These are phyloP conservation scores for Epizoanthus scotinus DNA, from an alignment of 92 coral and sea anemone genomes.

Conservation along the genomic window DNA sequence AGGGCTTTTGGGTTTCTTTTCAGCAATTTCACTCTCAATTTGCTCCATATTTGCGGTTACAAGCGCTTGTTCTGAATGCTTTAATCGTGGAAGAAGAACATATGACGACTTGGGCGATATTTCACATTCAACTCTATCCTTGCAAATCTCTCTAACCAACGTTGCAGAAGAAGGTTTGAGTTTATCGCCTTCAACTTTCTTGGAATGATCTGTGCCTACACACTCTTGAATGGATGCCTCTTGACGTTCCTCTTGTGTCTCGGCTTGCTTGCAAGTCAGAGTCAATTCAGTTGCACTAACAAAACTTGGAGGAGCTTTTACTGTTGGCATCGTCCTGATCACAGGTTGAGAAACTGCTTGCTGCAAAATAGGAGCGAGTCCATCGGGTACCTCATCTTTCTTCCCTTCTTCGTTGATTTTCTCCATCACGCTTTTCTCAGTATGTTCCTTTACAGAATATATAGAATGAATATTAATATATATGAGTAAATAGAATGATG, in stretches of 20 bases:
- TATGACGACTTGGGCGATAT: constrained; percentile 79
- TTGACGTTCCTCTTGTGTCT: background rate
- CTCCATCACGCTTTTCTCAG: background rate
- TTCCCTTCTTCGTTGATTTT: background rate
- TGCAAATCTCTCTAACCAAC: background rate
- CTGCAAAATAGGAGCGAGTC: background rate
- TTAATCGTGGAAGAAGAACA: constrained; percentile 82
- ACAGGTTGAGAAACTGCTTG: background rate
- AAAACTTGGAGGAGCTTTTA: background rate
- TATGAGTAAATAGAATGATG: too few species aligned
- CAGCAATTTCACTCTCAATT: background rate
- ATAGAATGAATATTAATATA: too few species aligned
- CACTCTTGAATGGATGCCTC: background rate
- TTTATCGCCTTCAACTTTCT: background rate
- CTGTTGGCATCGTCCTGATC: background rate
- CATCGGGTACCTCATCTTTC: background rate
- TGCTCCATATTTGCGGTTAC: constrained; percentile 48
- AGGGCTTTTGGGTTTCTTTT: constrained; percentile 19
- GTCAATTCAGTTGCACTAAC: background rate
- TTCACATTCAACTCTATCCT: constrained; percentile 57
- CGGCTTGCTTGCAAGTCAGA: background rate
- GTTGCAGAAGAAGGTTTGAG: background rate
- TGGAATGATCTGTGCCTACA: background rate
- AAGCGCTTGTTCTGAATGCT: constrained; percentile 66
- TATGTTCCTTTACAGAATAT: background rate